Evolutionary conservation across 2,888 invertebrate genomes (phyloP).

Genomic region (Spilarctia lutea): DNA sequence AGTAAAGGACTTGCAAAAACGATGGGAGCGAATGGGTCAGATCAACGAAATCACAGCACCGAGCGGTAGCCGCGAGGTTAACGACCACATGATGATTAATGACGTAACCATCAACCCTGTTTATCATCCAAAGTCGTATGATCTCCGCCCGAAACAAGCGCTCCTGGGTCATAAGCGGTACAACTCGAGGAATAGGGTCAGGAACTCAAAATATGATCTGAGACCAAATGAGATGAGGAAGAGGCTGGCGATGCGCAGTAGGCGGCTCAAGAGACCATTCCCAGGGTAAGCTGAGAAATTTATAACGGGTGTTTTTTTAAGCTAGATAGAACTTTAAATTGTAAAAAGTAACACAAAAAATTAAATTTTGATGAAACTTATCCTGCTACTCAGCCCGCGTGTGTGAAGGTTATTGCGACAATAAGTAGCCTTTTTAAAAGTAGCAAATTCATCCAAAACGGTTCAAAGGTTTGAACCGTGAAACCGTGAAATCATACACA

Average conservation of each 20-base stretch:
- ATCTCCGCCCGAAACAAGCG: slow-evolving; percentile 64
- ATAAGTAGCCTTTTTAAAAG: no score
- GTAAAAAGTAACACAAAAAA: no score
- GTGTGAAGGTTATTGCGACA: no score
- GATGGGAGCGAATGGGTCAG: slow-evolving; percentile 82
- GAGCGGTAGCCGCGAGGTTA: slow-evolving; percentile 69
- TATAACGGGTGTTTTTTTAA: no score
- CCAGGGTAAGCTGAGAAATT: slow-evolving; percentile 69
- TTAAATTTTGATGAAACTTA: no score
- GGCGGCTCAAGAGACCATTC: slow-evolving; percentile 77
- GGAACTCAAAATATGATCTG: slow-evolving; percentile 54
- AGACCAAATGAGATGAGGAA: slow-evolving; percentile 72
- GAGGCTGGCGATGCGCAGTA: slow-evolving; percentile 61
- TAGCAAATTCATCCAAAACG: no score
- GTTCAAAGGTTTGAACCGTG: no score
- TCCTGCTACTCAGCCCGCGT: no score
- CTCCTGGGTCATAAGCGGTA: slow-evolving; percentile 45
- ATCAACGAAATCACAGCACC: slow-evolving; percentile 86
- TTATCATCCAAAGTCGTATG: slow-evolving; percentile 73
- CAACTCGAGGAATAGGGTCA: slow-evolving; percentile 44
- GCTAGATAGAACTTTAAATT: no score
- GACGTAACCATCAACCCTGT: slow-evolving; percentile 73
- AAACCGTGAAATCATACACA: no score
- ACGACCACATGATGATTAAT: slow-evolving; percentile 70
- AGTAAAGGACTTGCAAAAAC: slow-evolving; percentile 76